These are phyloP conservation scores for Virgularia gustaviana DNA, from an alignment of 92 coral and sea anemone genomes.

Conservation along the genomic window DNA sequence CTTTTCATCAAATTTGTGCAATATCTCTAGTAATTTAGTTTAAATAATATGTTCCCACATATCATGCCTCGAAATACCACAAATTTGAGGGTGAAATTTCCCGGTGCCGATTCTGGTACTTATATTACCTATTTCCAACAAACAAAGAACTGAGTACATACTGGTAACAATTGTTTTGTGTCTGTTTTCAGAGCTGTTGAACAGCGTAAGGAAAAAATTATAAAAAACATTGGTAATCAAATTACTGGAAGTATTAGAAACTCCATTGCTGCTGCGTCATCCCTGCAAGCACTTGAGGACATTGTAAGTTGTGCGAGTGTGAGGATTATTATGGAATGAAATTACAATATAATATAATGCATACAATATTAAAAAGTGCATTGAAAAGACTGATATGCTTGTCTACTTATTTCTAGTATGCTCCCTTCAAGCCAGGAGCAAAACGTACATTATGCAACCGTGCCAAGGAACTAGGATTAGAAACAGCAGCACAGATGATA, in stretches of 20 bases:
- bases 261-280: constrained; percentile 51
- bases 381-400: too few species aligned
- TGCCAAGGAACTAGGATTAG: constrained; percentile 79
- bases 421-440: constrained; percentile 82
- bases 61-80: too few species aligned
- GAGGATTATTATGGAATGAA: too few species aligned
- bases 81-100: too few species aligned
- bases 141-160: neutral
- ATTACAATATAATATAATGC: too few species aligned
- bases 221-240: constrained; percentile 73
- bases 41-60: too few species aligned
- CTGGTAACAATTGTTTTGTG: neutral
- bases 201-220: constrained; percentile 57
- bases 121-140: too few species aligned
- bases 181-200: constrained; percentile 43
- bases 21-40: too few species aligned
- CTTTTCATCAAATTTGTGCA: too few species aligned
- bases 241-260: constrained; percentile 55
- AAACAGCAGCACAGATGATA: constrained; percentile 54
- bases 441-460: constrained; percentile 74
- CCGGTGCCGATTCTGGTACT: too few species aligned
- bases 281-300: constrained; percentile 79
- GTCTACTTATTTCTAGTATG: constrained; percentile 52
- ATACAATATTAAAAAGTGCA: too few species aligned
- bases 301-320: constrained; percentile 82